These are phyloP conservation scores for Thymelicus lineola DNA, from an alignment of 2,888 invertebrate species.

Conservation along the genomic window DNA sequence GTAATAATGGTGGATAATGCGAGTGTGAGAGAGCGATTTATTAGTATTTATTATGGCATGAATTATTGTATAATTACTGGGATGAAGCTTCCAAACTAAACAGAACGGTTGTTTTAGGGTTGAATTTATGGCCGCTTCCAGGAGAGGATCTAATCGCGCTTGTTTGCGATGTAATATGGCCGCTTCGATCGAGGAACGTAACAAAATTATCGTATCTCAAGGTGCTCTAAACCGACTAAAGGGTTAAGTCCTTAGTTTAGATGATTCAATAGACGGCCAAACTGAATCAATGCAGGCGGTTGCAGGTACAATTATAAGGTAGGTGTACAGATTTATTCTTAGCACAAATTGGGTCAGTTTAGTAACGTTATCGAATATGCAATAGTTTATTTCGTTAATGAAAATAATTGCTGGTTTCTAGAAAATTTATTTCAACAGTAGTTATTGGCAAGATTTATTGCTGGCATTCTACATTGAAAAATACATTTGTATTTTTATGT, in stretches of 20 bases:
- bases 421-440: too few species aligned
- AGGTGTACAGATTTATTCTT: background rate
- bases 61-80: slow-evolving; percentile 84
- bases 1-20: slow-evolving; percentile 82
- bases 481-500: too few species aligned
- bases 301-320: slow-evolving; percentile 11
- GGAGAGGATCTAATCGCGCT: slow-evolving; percentile 74
- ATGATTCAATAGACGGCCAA: slow-evolving; percentile 36
- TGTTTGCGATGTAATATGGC: slow-evolving; percentile 60
- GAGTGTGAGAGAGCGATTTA: slow-evolving; percentile 77
- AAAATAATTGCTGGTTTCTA: too few species aligned
- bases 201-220: slow-evolving; percentile 38
- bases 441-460: too few species aligned
- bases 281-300: slow-evolving; percentile 25
- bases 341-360: too few species aligned
- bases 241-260: slow-evolving; percentile 39
- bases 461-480: too few species aligned
- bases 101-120: slow-evolving; percentile 80
- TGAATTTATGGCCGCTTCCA: slow-evolving; percentile 78
- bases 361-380: too few species aligned
- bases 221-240: slow-evolving; percentile 37
- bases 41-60: slow-evolving; percentile 85
- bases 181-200: slow-evolving; percentile 42
- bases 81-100: slow-evolving; percentile 82
- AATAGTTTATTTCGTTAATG: too few species aligned